Conservation (phyloP, 2,113 vertebrate genomes). For the Blennius ocellaris region DNA sequence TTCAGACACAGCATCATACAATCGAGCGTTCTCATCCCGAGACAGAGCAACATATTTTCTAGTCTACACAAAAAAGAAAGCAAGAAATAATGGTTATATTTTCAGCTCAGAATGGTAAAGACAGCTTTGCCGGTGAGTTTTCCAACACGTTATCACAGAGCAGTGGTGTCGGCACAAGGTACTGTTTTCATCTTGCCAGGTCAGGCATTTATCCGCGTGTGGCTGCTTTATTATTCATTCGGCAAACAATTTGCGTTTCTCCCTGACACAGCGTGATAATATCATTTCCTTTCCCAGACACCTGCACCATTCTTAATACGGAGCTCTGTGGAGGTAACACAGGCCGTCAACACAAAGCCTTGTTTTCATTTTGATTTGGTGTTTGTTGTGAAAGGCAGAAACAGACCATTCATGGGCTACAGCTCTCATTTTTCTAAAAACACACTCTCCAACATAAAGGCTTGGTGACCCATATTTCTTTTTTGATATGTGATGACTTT, state of each 20-base stretch:
- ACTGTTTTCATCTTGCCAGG: constrained; percentile 41
- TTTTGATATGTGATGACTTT: neutral
- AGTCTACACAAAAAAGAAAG: constrained; percentile 6
- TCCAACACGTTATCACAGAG: constrained; percentile 26
- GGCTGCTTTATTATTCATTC: constrained; percentile 43
- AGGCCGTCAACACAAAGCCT: neutral
- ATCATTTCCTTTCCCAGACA: constrained; percentile 45
- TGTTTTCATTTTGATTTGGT: constrained; percentile 10
- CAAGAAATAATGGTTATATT: constrained; percentile 22
- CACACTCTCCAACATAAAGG: constrained; percentile 5
- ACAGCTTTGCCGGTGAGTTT: constrained; percentile 36
- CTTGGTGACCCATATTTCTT: constrained; percentile 11
- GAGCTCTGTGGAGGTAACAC: constrained; percentile 6
- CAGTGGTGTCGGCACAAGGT: constrained; percentile 2
- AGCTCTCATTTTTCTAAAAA: constrained; percentile 24
- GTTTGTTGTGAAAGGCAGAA: constrained; percentile 12
- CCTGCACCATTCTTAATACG: constrained; percentile 15
- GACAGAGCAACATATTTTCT: constrained; percentile 6
- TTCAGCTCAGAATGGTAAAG: constrained; percentile 3
- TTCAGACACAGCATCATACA: constrained; percentile 1
- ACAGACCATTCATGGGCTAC: constrained; percentile 14
- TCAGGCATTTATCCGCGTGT: constrained; percentile 34
- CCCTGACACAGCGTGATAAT: constrained; percentile 32
- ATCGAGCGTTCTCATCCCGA: constrained; percentile 23
- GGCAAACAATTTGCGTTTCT: constrained; percentile 63